Conservation (phyloP, 1,140 invertebrate species). For the Hestina assimilis region DNA sequence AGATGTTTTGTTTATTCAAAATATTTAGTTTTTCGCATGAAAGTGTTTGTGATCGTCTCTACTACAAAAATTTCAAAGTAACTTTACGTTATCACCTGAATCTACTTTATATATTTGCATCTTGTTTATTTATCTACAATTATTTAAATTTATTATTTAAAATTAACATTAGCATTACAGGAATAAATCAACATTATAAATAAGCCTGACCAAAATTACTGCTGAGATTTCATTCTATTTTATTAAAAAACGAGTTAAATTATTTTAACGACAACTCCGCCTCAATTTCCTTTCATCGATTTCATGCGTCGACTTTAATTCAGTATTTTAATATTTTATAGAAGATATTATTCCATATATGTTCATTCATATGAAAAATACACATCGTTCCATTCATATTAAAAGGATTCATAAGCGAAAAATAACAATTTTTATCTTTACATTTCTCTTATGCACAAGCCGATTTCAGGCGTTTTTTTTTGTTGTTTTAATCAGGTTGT, state of each 20-base stretch:
- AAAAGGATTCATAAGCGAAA: no score
- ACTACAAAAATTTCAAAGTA: neutral
- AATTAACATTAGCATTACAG: no score
- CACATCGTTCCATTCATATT: neutral
- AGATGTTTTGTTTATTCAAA: slow-evolving; percentile 52
- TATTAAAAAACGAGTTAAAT: no score
- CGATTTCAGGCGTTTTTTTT: neutral
- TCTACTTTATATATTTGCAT: no score
- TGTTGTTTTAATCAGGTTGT: neutral
- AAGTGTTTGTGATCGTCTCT: slow-evolving; percentile 23
- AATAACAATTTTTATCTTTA: no score
- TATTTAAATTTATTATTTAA: no score
- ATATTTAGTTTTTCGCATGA: slow-evolving; percentile 56
- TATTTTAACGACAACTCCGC: neutral
- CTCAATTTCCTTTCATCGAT: neutral
- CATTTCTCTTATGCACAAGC: neutral
- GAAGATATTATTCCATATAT: neutral
- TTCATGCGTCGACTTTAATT: neutral
- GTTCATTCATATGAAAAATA: slow-evolving; percentile 3
- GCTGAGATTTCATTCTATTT: no score
- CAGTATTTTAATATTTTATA: slow-evolving; percentile 1
- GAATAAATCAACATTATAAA: neutral
- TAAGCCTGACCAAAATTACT: no score
- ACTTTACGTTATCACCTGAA: neutral
- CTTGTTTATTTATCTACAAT: no score